Percentiles rank a stretch among this genome's conserved stretches.
phyloP scores from a whole-genome alignment of 64 coral and sea anemone species.

The Montipora foliosa region DNA sequence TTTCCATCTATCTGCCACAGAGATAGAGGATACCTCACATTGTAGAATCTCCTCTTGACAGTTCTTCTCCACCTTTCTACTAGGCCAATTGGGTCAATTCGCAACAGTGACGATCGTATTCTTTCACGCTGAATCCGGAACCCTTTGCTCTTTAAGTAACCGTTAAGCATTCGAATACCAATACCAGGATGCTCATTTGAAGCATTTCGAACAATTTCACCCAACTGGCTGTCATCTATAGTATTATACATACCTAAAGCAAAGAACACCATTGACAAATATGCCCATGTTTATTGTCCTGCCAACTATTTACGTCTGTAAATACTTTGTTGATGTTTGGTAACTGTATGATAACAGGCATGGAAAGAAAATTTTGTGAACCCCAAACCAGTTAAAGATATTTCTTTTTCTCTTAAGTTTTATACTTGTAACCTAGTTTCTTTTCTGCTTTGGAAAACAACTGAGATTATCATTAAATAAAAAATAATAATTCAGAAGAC shows the following conservation, averaged over 20 bases:
- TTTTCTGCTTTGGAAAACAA: too few relatives aligned
- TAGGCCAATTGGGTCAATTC: constrained; percentile 8
- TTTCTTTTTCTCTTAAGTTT: too few relatives aligned
- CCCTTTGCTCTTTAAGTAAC: constrained; percentile 11
- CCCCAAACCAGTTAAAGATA: too few relatives aligned
- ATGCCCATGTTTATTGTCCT: too few relatives aligned
- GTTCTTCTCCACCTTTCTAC: constrained; percentile 24
- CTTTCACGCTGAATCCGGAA: not conserved
- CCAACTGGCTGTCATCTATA: constrained; percentile 30
- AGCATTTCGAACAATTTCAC: constrained; percentile 28
- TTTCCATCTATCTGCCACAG: not conserved
- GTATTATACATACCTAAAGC: constrained; percentile 17
- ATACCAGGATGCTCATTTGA: constrained; percentile 47
- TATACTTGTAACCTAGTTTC: too few relatives aligned
- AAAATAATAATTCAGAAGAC: too few relatives aligned
- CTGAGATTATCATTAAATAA: too few relatives aligned
- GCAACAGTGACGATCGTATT: constrained; percentile 9
- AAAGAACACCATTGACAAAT: too few relatives aligned
- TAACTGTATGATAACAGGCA: too few relatives aligned
- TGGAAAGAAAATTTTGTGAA: too few relatives aligned
- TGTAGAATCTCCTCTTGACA: not conserved
- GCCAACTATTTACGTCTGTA: too few relatives aligned
- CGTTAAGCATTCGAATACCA: constrained; percentile 25
- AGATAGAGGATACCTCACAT: not conserved
- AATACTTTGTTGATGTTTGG: too few relatives aligned